Evolutionary conservation across 2,888 invertebrate genomes (phyloP), one percentile per base, ranked within the genome.

Genomic region (Troides oblongomaculatus): DNA sequence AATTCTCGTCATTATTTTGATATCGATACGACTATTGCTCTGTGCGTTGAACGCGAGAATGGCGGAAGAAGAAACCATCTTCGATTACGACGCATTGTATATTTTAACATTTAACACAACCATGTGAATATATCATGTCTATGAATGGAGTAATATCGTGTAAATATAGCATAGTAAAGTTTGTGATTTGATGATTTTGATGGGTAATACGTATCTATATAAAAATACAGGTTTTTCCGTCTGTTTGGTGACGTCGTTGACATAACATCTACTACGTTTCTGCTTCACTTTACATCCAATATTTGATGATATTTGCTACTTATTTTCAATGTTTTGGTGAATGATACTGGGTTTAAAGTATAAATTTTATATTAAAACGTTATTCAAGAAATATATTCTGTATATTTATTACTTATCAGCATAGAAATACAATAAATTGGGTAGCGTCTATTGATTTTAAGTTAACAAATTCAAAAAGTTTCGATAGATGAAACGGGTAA

Each of bases 61-160:
- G 65, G 43, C 36, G 39, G 18, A 58, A 57, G 57, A 6, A 62
- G 58, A 68, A 23, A 46, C 30, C n/a, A n/a, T 10, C 10, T 39
- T 25, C 46, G 18, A 36, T 63, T 30, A 14, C 63, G 8, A 18
- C 23, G 21, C 5, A 62, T 58, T 69, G 65, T 69, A 43, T 69
- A 65, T 56, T 65, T 62, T 62, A 61, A 21, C 6, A 65, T 17
- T 70, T 70, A 69, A 69, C 65, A 69, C 4, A 23, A n/a, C 23
- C 25, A 62, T 62, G 62, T 36, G 58, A 66, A 69, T 62, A 53
- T 69, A 62, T 43, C 59, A 69, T 18, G 69, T 63, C 71, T 72
- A 61, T 74, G 73, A 73, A 74, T 73, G 73, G 71, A 56, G 66
- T 71, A 70, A 56, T 23, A 66, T 64, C 12, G 30, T 63, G 60